Base-by-base conservation (phyloP, 1,140 invertebrate genomes). In the Pygmarrhopalites habei region DNA sequence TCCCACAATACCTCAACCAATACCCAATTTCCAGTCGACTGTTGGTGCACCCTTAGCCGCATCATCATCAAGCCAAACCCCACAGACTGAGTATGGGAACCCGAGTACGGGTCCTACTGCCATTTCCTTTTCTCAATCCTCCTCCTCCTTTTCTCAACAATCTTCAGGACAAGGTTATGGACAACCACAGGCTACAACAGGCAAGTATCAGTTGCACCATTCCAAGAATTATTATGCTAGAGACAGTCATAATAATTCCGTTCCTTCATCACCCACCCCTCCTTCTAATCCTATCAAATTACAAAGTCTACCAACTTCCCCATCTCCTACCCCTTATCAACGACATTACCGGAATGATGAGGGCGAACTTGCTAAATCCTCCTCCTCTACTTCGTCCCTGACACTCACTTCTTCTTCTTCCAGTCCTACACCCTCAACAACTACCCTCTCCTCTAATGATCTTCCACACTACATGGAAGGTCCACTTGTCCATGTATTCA, bases 211-310 rank as follows among this genome's bases (percentile, higher is more conserved):
- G 47, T 47, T 61, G 49, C 60, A 55, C 26, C 51, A 51, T 52
- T 55, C 60, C 35, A 43, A 61, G 60, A 43, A 62, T 62, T 62
- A 62, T 62, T 62, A 62, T 62, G 60, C 60, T 43, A 30, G 35
- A 26, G 60, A 62, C 60, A 56, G 60, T 56, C 60, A 53, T 62
- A 62, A 62, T 62, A 62, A 57, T 62, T 62, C 60, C 7, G 7
- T 52, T 29, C 49, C 44, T n/a, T 46, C 44, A 19, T 46, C 49
- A 25, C 25, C 14, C 15, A 35, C 32, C 32, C 5, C n/a, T 35
- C 15, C 5, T 35, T 35, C 5, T 35, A 7, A 35, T 35, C 32
- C 32, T n/a, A n/a, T n/a, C n/a, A 35, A 35, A 35, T 7, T 15
- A 35, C 5, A 35, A 7, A 35, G 15, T 35, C 5, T 35, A 7